These are phyloP conservation scores for Hormaphis cornu DNA, from an alignment of 1,140 invertebrate genomes.

Conservation along the genomic window DNA sequence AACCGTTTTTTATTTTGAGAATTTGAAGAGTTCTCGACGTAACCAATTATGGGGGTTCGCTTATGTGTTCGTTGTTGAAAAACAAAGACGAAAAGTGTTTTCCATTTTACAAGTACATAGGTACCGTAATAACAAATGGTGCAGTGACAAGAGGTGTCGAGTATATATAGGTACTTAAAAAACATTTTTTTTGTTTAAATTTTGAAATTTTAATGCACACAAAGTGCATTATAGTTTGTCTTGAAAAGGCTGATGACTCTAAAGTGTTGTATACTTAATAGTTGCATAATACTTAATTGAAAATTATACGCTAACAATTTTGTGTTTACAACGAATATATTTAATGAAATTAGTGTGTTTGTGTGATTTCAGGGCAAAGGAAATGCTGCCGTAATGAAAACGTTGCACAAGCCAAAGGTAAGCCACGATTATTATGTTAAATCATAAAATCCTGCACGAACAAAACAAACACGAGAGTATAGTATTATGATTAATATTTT, in stretches of 20 bases:
- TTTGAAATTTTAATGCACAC: too few species aligned
- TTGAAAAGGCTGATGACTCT: too few species aligned
- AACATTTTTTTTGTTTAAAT: too few species aligned
- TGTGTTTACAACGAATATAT: background rate
- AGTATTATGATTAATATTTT: background rate
- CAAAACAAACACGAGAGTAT: background rate
- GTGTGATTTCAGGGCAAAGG: conserved; percentile 18
- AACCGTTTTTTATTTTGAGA: background rate
- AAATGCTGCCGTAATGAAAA: conserved; percentile 12
- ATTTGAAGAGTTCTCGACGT: background rate
- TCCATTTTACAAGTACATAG: too few species aligned
- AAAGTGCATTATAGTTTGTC: too few species aligned
- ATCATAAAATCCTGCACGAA: conserved; percentile 15
- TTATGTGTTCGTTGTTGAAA: background rate
- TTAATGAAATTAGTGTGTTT: background rate
- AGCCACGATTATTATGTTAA: conserved; percentile 31
- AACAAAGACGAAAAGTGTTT: background rate
- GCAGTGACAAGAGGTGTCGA: too few species aligned
- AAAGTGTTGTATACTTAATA: too few species aligned
- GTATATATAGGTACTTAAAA: too few species aligned
- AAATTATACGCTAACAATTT: too few species aligned
- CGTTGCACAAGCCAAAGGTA: conserved; percentile 30
- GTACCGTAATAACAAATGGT: too few species aligned
- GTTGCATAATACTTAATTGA: too few species aligned
- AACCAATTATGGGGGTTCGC: background rate